phyloP scores from a whole-genome alignment of 1,140 invertebrate genomes.

The Zaprionus capensis region DNA sequence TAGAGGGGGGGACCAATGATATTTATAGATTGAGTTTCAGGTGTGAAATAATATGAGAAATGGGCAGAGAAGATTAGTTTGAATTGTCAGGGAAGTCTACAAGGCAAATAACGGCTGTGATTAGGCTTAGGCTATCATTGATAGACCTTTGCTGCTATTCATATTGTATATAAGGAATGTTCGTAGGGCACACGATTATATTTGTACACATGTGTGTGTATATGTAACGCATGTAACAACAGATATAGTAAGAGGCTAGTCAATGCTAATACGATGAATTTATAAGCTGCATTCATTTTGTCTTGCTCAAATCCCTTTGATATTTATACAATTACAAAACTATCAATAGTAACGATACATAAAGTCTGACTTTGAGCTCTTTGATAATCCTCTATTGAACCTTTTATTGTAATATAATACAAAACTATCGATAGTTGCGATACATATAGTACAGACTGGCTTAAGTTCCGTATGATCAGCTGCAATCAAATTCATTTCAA shows the following conservation, averaged over 20 bases:
- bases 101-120: background rate
- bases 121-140: background rate
- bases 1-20: background rate
- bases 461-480: background rate
- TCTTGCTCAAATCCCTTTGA: no score
- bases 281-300: no score
- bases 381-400: background rate
- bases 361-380: no score
- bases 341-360: background rate
- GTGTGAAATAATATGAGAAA: background rate
- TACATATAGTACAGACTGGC: background rate
- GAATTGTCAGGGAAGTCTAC: background rate
- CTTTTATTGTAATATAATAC: no score
- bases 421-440: background rate
- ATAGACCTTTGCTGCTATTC: background rate
- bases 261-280: no score
- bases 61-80: background rate
- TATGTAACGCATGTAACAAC: no score
- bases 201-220: no score
- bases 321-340: background rate
- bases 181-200: no score
- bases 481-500: background rate
- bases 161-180: no score
- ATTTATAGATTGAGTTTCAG: slow-evolving; percentile 3
- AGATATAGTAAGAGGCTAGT: no score